phyloP scores from a whole-genome alignment of 2,797 vertebrate genomes.

The Harpagifer antarcticus region DNA sequence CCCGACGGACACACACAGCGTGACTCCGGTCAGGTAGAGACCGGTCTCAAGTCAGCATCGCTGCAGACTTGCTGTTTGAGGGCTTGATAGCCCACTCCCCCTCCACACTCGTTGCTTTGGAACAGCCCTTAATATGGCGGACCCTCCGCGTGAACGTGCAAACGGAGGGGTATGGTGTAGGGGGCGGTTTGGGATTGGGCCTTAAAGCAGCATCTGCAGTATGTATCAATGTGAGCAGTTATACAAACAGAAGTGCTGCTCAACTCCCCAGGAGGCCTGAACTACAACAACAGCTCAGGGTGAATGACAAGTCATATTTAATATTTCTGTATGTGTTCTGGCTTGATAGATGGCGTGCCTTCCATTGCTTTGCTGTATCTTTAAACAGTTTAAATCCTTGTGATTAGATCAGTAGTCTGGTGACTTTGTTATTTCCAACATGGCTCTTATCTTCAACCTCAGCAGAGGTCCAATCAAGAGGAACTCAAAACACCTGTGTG shows the following conservation, averaged over 20 bases:
- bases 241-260: neutral
- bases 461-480: neutral
- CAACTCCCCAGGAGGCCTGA: neutral
- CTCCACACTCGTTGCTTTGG: too few relatives aligned
- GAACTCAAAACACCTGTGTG: neutral
- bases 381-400: neutral
- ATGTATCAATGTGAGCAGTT: neutral
- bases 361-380: neutral
- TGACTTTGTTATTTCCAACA: constrained; percentile 7
- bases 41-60: too few relatives aligned
- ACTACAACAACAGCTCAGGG: neutral
- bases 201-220: neutral
- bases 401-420: neutral
- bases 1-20: too few relatives aligned
- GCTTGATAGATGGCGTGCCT: neutral
- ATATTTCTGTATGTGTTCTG: neutral
- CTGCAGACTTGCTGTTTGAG: too few relatives aligned
- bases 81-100: too few relatives aligned
- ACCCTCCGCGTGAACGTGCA: too few relatives aligned
- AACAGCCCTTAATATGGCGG: too few relatives aligned
- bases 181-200: too few relatives aligned
- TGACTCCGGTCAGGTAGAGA: too few relatives aligned
- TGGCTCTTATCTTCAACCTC: neutral
- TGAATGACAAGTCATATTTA: neutral
- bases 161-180: too few relatives aligned